These are phyloP conservation scores for Danaus plexippus DNA, from an alignment of 1,140 invertebrate species.

Conservation along the genomic window DNA sequence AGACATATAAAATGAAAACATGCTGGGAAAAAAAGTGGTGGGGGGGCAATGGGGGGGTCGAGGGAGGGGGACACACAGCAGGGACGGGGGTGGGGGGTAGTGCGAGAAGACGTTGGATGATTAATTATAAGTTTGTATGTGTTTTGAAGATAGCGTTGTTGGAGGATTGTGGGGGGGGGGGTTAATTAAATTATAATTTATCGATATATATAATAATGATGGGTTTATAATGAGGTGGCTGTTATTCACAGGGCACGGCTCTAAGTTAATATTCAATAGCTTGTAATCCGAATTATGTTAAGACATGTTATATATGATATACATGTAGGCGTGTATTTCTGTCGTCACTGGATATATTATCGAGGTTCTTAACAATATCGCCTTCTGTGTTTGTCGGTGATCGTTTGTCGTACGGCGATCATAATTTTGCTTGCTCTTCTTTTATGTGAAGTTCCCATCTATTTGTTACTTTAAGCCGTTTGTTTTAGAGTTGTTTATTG, in stretches of 20 bases:
- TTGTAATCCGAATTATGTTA: not conserved
- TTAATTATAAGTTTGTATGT: slow-evolving; percentile 69
- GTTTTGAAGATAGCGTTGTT: slow-evolving; percentile 46
- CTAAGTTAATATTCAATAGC: too few species aligned
- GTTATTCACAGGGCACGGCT: too few species aligned
- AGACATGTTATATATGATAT: not conserved
- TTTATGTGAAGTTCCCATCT: not conserved
- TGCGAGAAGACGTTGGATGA: slow-evolving; percentile 57
- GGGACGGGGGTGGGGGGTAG: slow-evolving; percentile 31
- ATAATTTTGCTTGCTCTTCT: slow-evolving; percentile 21
- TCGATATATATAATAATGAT: too few species aligned
- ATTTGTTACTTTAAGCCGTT: not conserved
- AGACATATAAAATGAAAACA: slow-evolving; percentile 66
- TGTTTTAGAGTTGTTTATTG: not conserved
- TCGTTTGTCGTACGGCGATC: slow-evolving; percentile 17
- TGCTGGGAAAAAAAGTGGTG: slow-evolving; percentile 56
- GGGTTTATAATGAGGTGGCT: too few species aligned
- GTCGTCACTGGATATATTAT: not conserved
- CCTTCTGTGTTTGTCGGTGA: slow-evolving; percentile 8
- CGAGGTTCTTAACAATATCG: not conserved
- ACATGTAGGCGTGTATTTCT: too few species aligned
- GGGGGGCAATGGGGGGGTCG: slow-evolving; percentile 38
- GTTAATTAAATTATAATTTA: too few species aligned
- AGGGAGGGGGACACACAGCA: slow-evolving; percentile 27
- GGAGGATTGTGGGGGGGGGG: too few species aligned